A percentile compares a stretch with the other conserved stretches of the same genome.
Evolutionary conservation across 2,888 invertebrate genomes (phyloP).

Genomic region (Congeria kusceri): DNA sequence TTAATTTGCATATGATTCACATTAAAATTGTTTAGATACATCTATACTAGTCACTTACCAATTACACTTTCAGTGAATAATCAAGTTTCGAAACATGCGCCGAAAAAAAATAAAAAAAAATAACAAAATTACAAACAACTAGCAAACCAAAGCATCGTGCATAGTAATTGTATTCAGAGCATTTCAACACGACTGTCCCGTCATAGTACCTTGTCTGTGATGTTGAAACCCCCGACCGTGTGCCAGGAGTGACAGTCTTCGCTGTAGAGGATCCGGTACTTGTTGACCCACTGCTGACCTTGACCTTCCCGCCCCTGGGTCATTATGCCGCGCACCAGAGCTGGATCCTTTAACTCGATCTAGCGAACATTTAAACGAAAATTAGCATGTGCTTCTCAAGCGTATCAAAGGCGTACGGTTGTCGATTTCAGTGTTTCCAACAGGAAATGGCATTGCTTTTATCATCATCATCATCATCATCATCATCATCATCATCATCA

Average conservation of each 20-base stretch:
- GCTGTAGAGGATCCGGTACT: constrained; percentile 68
- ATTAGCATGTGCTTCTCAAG: background rate
- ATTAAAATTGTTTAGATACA: too few species aligned
- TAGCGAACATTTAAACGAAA: constrained; percentile 3
- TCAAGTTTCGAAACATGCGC: too few species aligned
- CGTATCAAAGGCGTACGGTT: too few species aligned
- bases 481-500: constrained; percentile 3
- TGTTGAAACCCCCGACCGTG: constrained; percentile 63
- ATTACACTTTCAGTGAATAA: too few species aligned
- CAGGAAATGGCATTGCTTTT: too few species aligned
- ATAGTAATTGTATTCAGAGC: too few species aligned
- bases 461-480: constrained; percentile 3
- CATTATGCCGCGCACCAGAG: constrained; percentile 62
- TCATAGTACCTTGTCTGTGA: constrained; percentile 62
- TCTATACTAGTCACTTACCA: too few species aligned
- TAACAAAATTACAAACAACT: too few species aligned
- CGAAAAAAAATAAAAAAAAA: too few species aligned
- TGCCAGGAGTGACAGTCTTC: constrained; percentile 67
- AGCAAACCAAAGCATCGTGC: too few species aligned
- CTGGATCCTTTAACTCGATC: constrained; percentile 64
- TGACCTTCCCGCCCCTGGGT: constrained; percentile 70
- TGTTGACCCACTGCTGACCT: constrained; percentile 69
- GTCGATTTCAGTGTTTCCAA: too few species aligned
- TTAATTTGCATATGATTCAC: too few species aligned
- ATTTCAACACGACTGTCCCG: background rate